Base-by-base conservation (phyloP, 2,888 invertebrate genomes). In the Drepanosiphum platanoidis region DNA sequence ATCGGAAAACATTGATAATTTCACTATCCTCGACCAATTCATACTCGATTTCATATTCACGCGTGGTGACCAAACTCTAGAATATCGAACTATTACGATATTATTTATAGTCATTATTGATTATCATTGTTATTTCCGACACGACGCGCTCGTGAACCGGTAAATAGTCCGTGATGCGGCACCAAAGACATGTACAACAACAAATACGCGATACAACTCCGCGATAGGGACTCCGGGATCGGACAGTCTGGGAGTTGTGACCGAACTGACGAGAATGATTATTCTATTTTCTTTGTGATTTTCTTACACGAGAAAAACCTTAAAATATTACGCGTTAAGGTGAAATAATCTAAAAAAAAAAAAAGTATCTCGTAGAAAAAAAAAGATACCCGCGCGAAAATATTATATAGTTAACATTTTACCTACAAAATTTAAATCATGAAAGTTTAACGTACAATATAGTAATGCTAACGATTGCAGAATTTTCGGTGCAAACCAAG, bases 21-120 rank as follows among this genome's bases (percentile, higher is more conserved):
- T n/a, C n/a, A n/a, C n/a, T n/a, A n/a, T n/a, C n/a, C n/a, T n/a
- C n/a, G n/a, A n/a, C n/a, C n/a, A n/a, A n/a, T n/a, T n/a, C n/a
- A n/a, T n/a, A n/a, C n/a, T n/a, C n/a, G n/a, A n/a, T n/a, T n/a
- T n/a, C n/a, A n/a, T n/a, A n/a, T n/a, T n/a, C n/a, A n/a, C n/a
- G n/a, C n/a, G n/a, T n/a, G n/a, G n/a, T n/a, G 36, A 18, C 22
- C 58, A 81, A 80, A 34, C 36, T 36, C 36, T 52, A n/a, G n/a
- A 64, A 0, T 66, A 70, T 80, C 80, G 36, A 71, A 71, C 58
- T 36, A 30, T 18, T 3, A 27, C n/a, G n/a, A n/a, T n/a, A 58
- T 39, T 22, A 5, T 22, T 61, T 78, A n/a, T 46, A 46, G n/a
- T 78, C 30, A 68, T 66, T 78, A 66, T 66, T 66, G 46, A 68